phyloP scores from a whole-genome alignment of 2,113 vertebrate genomes.

The Chionomys nivalis region DNA sequence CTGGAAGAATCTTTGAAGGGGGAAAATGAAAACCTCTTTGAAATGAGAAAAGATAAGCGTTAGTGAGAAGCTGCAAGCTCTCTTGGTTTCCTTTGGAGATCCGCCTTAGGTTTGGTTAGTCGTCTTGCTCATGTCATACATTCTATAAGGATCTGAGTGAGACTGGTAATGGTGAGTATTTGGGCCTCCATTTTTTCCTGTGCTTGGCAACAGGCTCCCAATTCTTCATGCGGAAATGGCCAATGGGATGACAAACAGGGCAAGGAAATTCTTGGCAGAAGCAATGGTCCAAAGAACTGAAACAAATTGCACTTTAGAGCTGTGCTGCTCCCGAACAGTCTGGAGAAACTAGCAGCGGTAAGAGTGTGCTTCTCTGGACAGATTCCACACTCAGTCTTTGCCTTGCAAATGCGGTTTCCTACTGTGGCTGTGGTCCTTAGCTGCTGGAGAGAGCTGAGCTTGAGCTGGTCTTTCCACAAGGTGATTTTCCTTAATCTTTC shows the following conservation, averaged over 20 bases:
- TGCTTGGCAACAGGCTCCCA: background rate
- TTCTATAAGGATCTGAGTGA: background rate
- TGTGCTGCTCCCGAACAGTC: conserved; percentile 29
- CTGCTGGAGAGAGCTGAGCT: background rate
- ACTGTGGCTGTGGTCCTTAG: background rate
- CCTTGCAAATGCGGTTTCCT: background rate
- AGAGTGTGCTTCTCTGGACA: background rate
- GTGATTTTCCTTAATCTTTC: background rate
- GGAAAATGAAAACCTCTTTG: background rate
- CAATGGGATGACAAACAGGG: background rate
- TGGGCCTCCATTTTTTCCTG: background rate
- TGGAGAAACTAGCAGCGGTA: background rate
- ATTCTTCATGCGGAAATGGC: conserved; percentile 30
- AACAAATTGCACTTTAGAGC: conserved; percentile 48
- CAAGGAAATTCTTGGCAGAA: conserved; percentile 59
- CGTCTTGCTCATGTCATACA: background rate
- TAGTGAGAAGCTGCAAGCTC: background rate
- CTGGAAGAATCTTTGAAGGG: background rate
- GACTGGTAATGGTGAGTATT: background rate
- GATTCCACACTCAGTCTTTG: background rate
- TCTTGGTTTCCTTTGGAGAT: background rate
- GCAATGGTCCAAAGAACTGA: conserved; percentile 30
- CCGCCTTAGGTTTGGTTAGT: background rate
- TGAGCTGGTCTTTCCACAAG: background rate
- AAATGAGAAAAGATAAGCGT: background rate